phyloP scores from a whole-genome alignment of 2,797 vertebrate genomes.

The Paguma larvata region DNA sequence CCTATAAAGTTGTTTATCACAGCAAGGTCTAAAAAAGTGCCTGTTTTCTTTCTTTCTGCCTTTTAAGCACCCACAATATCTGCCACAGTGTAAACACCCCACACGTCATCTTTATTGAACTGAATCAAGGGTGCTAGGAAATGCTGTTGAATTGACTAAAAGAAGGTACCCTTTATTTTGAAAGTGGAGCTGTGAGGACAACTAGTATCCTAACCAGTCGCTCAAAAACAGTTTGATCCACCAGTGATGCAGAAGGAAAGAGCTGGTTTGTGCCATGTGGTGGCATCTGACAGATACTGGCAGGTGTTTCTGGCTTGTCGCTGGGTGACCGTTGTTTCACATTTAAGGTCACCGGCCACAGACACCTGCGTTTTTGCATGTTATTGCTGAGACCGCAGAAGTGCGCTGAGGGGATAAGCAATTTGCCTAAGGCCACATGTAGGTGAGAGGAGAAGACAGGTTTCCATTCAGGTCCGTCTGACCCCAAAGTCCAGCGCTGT shows the following conservation, averaged over 20 bases:
- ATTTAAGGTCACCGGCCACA: background rate
- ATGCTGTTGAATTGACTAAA: background rate
- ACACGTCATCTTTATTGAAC: background rate
- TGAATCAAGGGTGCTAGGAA: background rate
- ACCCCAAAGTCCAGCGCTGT: background rate
- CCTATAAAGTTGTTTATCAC: background rate
- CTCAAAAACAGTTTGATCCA: background rate
- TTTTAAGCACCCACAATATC: background rate
- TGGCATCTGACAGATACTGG: background rate
- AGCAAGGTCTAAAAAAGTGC: background rate
- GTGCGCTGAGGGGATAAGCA: background rate
- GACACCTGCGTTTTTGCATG: constrained; percentile 76
- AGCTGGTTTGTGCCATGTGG: background rate
- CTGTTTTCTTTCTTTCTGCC: background rate
- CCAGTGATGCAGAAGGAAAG: background rate
- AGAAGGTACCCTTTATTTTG: background rate
- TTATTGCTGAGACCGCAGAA: constrained; percentile 47
- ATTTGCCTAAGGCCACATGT: background rate
- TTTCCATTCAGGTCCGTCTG: background rate
- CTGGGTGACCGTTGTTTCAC: background rate
- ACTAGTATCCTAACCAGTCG: background rate
- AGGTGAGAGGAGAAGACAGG: background rate
- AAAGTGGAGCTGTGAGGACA: background rate
- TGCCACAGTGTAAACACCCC: background rate
- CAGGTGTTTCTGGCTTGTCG: constrained; percentile 47